Conservation (phyloP, 2,888 invertebrate genomes). For the Drosophila monieri region DNA sequence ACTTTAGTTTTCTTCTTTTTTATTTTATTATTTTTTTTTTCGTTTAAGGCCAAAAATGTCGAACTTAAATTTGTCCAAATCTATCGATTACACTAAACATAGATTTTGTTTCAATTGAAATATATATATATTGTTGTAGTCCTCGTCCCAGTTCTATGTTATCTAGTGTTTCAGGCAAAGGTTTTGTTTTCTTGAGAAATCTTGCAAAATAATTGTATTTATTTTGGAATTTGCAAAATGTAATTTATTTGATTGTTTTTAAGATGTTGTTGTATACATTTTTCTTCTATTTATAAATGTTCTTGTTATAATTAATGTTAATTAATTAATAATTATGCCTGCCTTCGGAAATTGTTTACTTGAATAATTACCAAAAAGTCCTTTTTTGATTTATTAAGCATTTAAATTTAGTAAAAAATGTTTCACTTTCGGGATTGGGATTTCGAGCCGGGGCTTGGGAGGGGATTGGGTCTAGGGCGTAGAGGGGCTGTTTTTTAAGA, state of each 20-base stretch:
- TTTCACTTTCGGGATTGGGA: slow-evolving; percentile 4
- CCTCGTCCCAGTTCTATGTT: slow-evolving; percentile 41
- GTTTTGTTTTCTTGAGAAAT: slow-evolving; percentile 8
- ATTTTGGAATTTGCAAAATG: slow-evolving; percentile 66
- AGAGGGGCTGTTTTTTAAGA: slow-evolving; percentile 57
- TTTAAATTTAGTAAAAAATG: slow-evolving; percentile 62
- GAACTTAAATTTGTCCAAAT: slow-evolving; percentile 59
- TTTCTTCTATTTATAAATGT: slow-evolving; percentile 45
- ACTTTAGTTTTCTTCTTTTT: slow-evolving; percentile 54
- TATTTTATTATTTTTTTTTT: slow-evolving; percentile 24
- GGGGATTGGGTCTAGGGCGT: slow-evolving; percentile 9
- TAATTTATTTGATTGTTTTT: slow-evolving; percentile 59
- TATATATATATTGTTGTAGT: slow-evolving; percentile 16
- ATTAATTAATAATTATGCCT: slow-evolving; percentile 47
- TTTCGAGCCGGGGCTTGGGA: neutral
- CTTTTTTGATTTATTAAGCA: slow-evolving; percentile 34
- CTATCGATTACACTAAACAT: slow-evolving; percentile 22
- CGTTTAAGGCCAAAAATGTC: slow-evolving; percentile 81
- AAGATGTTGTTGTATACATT: slow-evolving; percentile 46
- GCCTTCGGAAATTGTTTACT: slow-evolving; percentile 28
- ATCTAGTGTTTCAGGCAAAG: slow-evolving; percentile 34
- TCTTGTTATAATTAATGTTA: slow-evolving; percentile 41
- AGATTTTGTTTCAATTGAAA: slow-evolving; percentile 29
- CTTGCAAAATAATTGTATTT: slow-evolving; percentile 34
- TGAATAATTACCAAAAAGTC: slow-evolving; percentile 24